Conservation (phyloP, 2,888 invertebrate species). For the Oscheius sp. region DNA sequence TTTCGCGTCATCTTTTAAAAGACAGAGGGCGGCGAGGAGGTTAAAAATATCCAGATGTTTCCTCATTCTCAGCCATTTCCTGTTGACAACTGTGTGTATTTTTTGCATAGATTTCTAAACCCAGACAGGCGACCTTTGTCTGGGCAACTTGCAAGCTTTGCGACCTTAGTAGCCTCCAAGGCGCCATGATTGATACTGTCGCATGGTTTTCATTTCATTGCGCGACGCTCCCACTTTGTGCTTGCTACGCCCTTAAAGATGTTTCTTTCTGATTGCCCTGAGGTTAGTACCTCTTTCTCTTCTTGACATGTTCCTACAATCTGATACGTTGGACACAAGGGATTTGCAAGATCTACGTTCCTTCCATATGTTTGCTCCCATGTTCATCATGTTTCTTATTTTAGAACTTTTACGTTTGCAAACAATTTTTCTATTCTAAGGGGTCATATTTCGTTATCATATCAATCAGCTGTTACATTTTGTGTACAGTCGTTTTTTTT, state of each 20-base stretch:
- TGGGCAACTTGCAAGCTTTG: slow-evolving; percentile 6
- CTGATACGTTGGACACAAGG: slow-evolving; percentile 20
- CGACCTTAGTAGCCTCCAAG: slow-evolving; percentile 32
- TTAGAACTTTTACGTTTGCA: too few relatives aligned
- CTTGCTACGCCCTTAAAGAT: slow-evolving; percentile 10
- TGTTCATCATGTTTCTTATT: background rate
- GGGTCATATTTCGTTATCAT: background rate
- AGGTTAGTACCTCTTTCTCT: background rate
- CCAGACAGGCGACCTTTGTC: too few relatives aligned
- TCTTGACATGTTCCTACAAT: background rate
- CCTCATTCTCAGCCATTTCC: too few relatives aligned
- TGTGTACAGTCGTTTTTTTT: slow-evolving; percentile 2
- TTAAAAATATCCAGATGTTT: too few relatives aligned
- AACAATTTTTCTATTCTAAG: background rate
- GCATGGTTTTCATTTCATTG: slow-evolving; percentile 37
- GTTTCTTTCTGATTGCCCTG: background rate
- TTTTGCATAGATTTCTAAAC: too few relatives aligned
- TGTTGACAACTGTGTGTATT: too few relatives aligned
- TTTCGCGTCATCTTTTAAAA: too few relatives aligned
- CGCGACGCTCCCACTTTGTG: slow-evolving; percentile 27
- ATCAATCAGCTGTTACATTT: slow-evolving; percentile 8
- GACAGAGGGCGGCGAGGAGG: too few relatives aligned
- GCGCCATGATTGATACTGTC: slow-evolving; percentile 37
- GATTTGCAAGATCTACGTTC: slow-evolving; percentile 26
- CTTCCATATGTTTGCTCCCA: background rate